Evolutionary conservation across 2,113 vertebrate species (phyloP), one percentile per base, ranked within the genome.

Genomic region (Oryzias woworae): DNA sequence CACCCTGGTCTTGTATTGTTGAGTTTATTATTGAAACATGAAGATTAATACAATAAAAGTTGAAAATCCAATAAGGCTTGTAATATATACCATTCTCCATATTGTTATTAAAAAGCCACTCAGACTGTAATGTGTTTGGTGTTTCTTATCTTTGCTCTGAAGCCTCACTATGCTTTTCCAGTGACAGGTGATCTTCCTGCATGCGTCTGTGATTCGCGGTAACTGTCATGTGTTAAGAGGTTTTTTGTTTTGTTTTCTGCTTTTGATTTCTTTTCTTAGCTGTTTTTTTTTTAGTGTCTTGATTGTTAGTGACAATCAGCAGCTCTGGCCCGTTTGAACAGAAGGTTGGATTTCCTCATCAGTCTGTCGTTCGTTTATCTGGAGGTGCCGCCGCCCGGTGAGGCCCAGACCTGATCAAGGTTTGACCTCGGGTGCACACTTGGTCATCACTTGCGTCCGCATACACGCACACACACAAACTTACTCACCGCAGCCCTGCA

Each of bases 251-350:
- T 75, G 84, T 85, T 89, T 92, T 90, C 92, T 92, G 79, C 92
- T 91, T 94, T 94, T 94, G 92, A 86, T 92, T 93, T 88, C 69
- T 90, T 90, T 86, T 82, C 91, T 90, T 89, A 58, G 87, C 81
- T 91, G 92, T 94, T 7, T 36, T 36, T 93, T 85, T 75, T 94
- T 94, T 94, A 95, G 92, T 90, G 58, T 85, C 86, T 88, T 78
- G 90, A 92, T 94, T 94, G 94, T 94, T 94, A 92, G 93, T 94
- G 94, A 95, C 95, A 94, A 88, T 95, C 94, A 93, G 91, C 87
- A 83, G 86, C 88, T 93, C 87, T 82, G 87, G 88, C 92, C 92
- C 92, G 92, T 87, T 89, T 72, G 89, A 90, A 92, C 92, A 92
- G 90, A 91, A 91, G 92, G 93, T 94, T 94, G 95, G 94, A 95